phyloP scores from a whole-genome alignment of 2,888 invertebrate genomes.

The Muschampia plurimacula region DNA sequence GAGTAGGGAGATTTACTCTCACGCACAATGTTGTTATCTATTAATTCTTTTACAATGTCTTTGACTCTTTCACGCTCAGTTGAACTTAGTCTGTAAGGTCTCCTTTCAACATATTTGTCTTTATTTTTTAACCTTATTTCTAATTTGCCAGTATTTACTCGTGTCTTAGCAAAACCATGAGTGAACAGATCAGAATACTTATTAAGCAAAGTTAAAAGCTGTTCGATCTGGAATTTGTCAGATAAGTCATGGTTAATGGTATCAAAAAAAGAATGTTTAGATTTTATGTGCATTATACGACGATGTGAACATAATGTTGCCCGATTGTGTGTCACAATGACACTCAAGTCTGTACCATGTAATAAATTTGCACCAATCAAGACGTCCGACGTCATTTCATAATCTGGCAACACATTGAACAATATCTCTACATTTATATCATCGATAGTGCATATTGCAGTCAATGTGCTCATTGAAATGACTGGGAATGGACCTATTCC shows the following conservation, averaged over 20 bases:
- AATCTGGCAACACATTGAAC: neutral
- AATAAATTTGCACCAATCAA: constrained; percentile 40
- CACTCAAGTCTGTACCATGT: constrained; percentile 19
- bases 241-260: constrained; percentile 38
- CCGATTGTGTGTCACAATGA: constrained; percentile 17
- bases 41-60: neutral
- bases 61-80: constrained; percentile 51
- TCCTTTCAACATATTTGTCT: constrained; percentile 48
- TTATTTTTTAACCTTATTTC: constrained; percentile 48
- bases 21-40: neutral
- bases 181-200: constrained; percentile 49
- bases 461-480: neutral
- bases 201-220: constrained; percentile 42
- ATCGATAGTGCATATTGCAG: neutral
- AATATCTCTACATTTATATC: neutral
- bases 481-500: neutral
- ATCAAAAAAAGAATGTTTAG: constrained; percentile 1
- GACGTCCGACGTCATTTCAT: neutral
- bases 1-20: neutral
- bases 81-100: constrained; percentile 51
- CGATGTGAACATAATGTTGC: constrained; percentile 24
- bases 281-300: constrained; percentile 10
- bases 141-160: constrained; percentile 50
- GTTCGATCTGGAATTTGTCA: constrained; percentile 17
- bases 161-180: constrained; percentile 45